Conservation (phyloP, 2,113 vertebrate species). For the Pseudonaja textilis region DNA sequence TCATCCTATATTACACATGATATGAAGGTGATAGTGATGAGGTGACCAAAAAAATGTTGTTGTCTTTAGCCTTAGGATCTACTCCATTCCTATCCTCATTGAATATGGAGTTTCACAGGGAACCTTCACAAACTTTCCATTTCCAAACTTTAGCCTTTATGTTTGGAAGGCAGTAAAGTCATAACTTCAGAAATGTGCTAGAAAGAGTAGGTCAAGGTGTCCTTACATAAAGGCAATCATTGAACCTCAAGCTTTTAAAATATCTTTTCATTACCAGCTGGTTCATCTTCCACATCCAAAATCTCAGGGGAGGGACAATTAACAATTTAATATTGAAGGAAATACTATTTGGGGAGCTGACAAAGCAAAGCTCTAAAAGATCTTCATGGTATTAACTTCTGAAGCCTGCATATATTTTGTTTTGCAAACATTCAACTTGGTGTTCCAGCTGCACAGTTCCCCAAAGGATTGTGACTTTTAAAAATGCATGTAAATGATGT, state of each 20-base stretch:
- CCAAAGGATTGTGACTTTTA: slow-evolving; percentile 8
- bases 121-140: not conserved
- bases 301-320: not conserved
- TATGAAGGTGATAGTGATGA: not conserved
- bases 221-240: not conserved
- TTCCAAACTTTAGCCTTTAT: not conserved
- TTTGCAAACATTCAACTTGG: not conserved
- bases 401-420: not conserved
- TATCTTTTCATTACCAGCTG: not conserved
- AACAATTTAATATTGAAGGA: not conserved
- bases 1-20: not conserved
- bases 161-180: not conserved
- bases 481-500: not conserved
- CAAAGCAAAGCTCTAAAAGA: not conserved
- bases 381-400: not conserved
- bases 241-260: not conserved
- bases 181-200: not conserved
- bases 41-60: not conserved
- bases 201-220: not conserved
- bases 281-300: not conserved
- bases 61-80: not conserved
- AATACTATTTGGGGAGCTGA: not conserved
- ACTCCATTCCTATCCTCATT: not conserved
- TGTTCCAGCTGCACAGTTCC: not conserved
- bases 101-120: not conserved